Evolutionary conservation across 1,140 invertebrate species (phyloP).

Genomic region (Megalonaias nervosa): DNA sequence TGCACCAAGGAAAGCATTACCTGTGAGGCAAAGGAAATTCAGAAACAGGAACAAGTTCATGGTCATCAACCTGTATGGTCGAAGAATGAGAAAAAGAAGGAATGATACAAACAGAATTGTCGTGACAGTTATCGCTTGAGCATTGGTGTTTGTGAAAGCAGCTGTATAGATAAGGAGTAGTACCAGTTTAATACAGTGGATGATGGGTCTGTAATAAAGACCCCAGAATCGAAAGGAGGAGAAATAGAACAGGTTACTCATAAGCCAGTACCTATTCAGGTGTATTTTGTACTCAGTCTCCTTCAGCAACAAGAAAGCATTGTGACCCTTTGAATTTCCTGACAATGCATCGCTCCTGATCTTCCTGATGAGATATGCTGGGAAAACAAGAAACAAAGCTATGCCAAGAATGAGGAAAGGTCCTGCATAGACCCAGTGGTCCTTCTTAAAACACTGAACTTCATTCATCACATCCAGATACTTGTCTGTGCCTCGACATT

Average conservation of each 20-base stretch:
- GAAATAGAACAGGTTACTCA: slow-evolving; percentile 60
- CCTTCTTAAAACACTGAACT: slow-evolving; percentile 46
- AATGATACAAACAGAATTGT: slow-evolving; percentile 46
- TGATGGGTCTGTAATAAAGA: slow-evolving; percentile 51
- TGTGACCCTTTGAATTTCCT: slow-evolving; percentile 53
- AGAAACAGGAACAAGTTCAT: slow-evolving; percentile 59
- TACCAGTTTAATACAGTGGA: slow-evolving; percentile 56
- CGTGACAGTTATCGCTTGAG: slow-evolving; percentile 49
- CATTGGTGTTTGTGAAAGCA: slow-evolving; percentile 45
- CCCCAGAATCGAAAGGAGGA: slow-evolving; percentile 62
- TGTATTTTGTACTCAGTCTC: slow-evolving; percentile 68
- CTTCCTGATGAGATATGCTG: slow-evolving; percentile 58
- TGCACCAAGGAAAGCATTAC: slow-evolving; percentile 53
- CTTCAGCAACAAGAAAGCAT: slow-evolving; percentile 64
- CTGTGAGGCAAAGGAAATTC: slow-evolving; percentile 45
- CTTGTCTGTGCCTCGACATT: slow-evolving; percentile 47
- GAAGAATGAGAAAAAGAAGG: slow-evolving; percentile 40
- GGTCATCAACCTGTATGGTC: slow-evolving; percentile 58
- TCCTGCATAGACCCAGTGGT: slow-evolving; percentile 59
- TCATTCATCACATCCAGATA: slow-evolving; percentile 59
- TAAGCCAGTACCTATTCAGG: slow-evolving; percentile 59
- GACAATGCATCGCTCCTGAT: slow-evolving; percentile 57
- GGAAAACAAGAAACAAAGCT: slow-evolving; percentile 54
- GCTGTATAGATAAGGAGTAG: slow-evolving; percentile 55
- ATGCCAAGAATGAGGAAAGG: slow-evolving; percentile 47